Conservation (phyloP, 2,797 vertebrate genomes). For the Bradypus variegatus region DNA sequence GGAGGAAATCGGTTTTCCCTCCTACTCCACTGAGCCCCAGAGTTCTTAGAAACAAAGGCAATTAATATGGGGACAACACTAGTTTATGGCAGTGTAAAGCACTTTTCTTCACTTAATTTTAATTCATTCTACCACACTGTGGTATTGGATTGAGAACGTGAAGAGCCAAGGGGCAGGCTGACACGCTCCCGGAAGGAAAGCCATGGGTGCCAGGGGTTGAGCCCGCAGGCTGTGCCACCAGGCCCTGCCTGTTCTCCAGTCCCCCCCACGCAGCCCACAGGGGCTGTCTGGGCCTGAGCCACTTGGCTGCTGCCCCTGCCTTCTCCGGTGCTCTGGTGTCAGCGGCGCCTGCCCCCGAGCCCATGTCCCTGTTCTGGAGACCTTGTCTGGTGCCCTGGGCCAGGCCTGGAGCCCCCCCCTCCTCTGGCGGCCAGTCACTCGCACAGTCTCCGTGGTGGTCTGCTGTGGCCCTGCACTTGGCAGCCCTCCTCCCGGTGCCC, state of each 20-base stretch:
- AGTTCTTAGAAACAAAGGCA: background rate
- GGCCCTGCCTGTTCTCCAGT: background rate
- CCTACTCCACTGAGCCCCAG: background rate
- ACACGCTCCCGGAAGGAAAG: background rate
- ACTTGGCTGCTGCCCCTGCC: background rate
- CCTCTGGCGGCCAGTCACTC: too few species aligned
- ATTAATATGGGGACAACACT: fast-evolving
- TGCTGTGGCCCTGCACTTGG: background rate
- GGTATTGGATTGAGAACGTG: background rate
- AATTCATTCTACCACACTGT: background rate
- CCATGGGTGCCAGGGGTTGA: too few species aligned
- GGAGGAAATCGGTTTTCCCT: background rate
- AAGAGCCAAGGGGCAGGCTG: background rate
- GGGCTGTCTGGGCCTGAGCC: background rate
- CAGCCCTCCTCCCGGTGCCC: too few species aligned
- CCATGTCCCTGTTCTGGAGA: background rate
- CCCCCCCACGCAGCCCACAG: background rate
- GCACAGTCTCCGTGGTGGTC: too few species aligned
- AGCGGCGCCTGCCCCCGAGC: fast-evolving
- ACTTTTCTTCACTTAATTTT: background rate
- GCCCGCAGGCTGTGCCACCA: background rate
- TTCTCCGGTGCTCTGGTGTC: too few species aligned
- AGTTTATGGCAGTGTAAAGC: background rate
- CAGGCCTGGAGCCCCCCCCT: background rate
- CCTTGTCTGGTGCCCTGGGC: background rate